Percentiles rank a stretch among this genome's conserved stretches.
These are phyloP conservation scores for Thunnus maccoyii DNA, from an alignment of 2,113 vertebrate genomes.

Conservation along the genomic window DNA sequence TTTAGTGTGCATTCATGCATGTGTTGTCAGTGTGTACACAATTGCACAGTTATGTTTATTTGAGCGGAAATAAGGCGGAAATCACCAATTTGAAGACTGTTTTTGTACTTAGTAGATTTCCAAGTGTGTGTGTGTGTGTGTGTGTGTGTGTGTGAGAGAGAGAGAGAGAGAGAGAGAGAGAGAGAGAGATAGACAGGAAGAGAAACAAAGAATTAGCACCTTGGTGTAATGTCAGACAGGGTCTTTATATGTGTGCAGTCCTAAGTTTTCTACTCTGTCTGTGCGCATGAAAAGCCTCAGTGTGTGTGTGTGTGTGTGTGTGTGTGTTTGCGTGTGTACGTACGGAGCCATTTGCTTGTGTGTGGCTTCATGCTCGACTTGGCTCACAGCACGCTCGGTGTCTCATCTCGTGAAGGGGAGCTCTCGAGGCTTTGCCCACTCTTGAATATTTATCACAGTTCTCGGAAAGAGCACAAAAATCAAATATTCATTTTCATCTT, in stretches of 20 bases:
- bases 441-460: constrained; percentile 76
- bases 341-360: not conserved
- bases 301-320: not conserved
- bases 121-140: constrained; percentile 27
- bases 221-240: not conserved
- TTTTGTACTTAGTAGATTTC: constrained; percentile 34
- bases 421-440: constrained; percentile 48
- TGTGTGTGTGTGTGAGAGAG: not conserved
- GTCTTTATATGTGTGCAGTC: not conserved
- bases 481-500: constrained; percentile 74
- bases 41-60: constrained; percentile 52
- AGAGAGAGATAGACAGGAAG: not conserved
- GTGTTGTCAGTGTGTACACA: constrained; percentile 31
- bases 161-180: not conserved
- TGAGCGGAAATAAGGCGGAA: constrained; percentile 43
- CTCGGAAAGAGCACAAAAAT: constrained; percentile 63
- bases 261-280: not conserved
- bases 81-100: constrained; percentile 39
- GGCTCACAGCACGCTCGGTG: constrained; percentile 12
- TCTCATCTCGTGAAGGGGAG: constrained; percentile 52
- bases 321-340: constrained; percentile 31
- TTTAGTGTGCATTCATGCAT: constrained; percentile 14
- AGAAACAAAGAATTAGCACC: not conserved
- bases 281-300: too few relatives aligned
- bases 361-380: constrained; percentile 28